Base-by-base conservation (phyloP, 2,113 vertebrate genomes). In the Calonectris borealis region DNA sequence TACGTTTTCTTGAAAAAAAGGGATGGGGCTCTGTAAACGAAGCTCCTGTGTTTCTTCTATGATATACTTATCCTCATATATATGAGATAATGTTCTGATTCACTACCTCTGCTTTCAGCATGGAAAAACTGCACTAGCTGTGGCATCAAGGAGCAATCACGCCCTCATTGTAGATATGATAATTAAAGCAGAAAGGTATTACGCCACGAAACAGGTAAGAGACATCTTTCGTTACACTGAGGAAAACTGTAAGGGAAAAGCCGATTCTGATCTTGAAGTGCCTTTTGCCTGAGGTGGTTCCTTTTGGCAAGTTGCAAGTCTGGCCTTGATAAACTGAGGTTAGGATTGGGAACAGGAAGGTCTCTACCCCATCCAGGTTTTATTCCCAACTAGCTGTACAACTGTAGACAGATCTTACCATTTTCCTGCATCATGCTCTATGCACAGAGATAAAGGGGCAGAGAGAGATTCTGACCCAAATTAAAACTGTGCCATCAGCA, bases 111-210 rank as follows among this genome's bases (percentile, higher is more conserved):
- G 44, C 62, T 96, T 97, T 76, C 90, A 99, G 99, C 98, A 98
- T 94, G 98, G 98, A 62, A 99, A 98, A 98, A 99, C 98, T 13
- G 98, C 98, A 32, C 96, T 99, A 86, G 98, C 97, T 20, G 96
- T 98, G 81, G 99, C 99, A 77, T 98, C 98, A 70, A 98, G 99
- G 88, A 99, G 99, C 62, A 98, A 98, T 55, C 97, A 98, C 29
- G 97, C 98, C 70, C 98, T 99, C 48, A 93, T 99, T 61, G 98
- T 98, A 90, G 99, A 99, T 92, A 99, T 99, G 99, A 99, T 99
- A 89, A 99, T 99, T 95, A 99, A 99, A 98, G 99, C 99, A 61
- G 98, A 99, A 97, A 97, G 99, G 96, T 98, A 98, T 93, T 98
- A 97, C 16, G 46, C 87, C 42, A 98, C 94, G 97, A 98, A 94